Base-by-base conservation (phyloP, 2,888 invertebrate species). In the Noctua comes region DNA sequence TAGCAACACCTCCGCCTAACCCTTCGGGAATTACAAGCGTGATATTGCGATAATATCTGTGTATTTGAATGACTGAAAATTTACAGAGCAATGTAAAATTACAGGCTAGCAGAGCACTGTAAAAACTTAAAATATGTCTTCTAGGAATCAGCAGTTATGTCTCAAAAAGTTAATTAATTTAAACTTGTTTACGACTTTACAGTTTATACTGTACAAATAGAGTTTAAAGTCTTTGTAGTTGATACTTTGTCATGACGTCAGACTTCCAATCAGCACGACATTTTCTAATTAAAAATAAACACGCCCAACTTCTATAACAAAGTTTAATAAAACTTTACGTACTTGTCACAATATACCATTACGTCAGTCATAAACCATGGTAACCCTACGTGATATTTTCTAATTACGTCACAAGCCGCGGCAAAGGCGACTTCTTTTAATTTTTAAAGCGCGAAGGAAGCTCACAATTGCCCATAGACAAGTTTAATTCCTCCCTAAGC, bases 401-500 rank as follows among this genome's bases (percentile, higher is more conserved):
- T 79, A 85, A 86, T 80, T 80, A 80, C 76, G 64, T 78, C 77
- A 79, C 74, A 70, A 73, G 65, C 16, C n/a, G 36, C 13, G 43
- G 36, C 43, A 51, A 69, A 80, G 43, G 72, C 72, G 77, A 80
- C 80, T 86, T 66, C 88, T 91, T 93, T 93, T 91, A 93, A 91
- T 93, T 93, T 91, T 90, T 88, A 89, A 88, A 86, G 79, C 81
- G 66, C 71, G 79, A 86, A 91, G 90, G 91, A 92, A 92, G 90
- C 88, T 89, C 91, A 90, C 91, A 94, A 94, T 95, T 93, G 93
- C 91, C 93, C 92, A 95, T 94, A 94, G 94, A 93, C 93, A 95
- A 92, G 91, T 95, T 95, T 95, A 95, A 96, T 96, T 95, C 92
- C 91, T 93, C 91, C 90, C 90, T 88, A 88, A 91, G 91, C 90